Base-by-base conservation (phyloP, 2,113 vertebrate species). In the Saguinus imperator region DNA sequence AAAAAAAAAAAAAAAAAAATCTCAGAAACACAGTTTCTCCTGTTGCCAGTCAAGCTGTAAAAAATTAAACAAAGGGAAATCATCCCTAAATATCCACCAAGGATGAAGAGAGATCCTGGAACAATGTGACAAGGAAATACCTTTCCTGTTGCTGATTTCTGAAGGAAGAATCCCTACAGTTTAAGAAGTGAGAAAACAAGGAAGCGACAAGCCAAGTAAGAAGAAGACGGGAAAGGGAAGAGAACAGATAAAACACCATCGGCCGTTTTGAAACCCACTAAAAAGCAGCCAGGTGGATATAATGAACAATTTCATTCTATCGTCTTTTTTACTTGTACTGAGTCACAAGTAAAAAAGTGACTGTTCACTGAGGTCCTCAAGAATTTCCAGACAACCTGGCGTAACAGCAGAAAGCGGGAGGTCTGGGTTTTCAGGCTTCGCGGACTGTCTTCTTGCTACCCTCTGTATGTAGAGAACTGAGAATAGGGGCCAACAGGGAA, bases 71-170 rank as follows among this genome's bases (percentile, higher is more conserved):
- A 2, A 87, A 66, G 6, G 16, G 37, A 94, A 87, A 75, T 76
- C 25, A 68, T 75, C 58, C 58, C 94, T 64, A 95, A 88, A 66
- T 86, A 70, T 43, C 76, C 64, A 92, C 48, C 21, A 40, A 96
- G 45, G 35, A 84, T 83, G 90, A 43, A 77, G 61, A 18, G 27
- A 27, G 45, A 87, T 91, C 21, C 35, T 91, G 14, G 21, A 48
- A 88, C 0, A 48, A 35, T 9, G 13, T 40, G 29, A 73, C 11
- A 87, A 94, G 29, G 48, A 87, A 92, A 94, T 43, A 17, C 4
- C 14, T 95, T 97, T 96, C 73, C 61, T 90, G 75, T 79, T 52
- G 27, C 29, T 27, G 21, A 35, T 70, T 85, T 75, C 57, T 64
- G 16, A 90, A 95, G n/a, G 72, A 58, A 81, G 81, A 52, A 25